These are phyloP conservation scores for Cylas formicarius DNA, from an alignment of 1,140 invertebrate genomes.

Conservation along the genomic window DNA sequence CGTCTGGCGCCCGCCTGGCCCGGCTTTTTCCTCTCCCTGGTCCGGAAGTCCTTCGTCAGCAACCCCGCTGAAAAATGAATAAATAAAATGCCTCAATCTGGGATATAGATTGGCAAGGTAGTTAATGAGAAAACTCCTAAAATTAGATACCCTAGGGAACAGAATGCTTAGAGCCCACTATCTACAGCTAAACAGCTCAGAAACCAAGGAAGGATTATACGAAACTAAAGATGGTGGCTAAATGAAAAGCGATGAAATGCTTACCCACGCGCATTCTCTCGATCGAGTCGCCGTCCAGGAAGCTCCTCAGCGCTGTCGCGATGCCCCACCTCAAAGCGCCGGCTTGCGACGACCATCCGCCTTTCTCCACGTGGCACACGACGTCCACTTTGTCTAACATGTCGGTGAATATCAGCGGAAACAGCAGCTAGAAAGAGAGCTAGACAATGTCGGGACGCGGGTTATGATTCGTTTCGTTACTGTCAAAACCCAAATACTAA, in stretches of 20 bases:
- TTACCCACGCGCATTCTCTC: slow-evolving; percentile 83
- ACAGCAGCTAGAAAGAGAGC: slow-evolving; percentile 59
- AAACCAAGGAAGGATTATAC: no score
- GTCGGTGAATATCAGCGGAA: slow-evolving; percentile 75
- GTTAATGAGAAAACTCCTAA: no score
- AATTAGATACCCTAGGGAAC: no score
- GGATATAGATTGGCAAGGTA: no score
- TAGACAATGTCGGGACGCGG: no score
- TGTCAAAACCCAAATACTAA: no score
- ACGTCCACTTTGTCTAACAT: slow-evolving; percentile 77
- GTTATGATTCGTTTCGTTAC: no score
- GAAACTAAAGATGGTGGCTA: slow-evolving; percentile 4
- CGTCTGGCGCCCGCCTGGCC: slow-evolving; percentile 86
- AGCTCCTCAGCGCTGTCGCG: slow-evolving; percentile 68
- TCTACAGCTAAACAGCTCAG: no score
- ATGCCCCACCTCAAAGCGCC: slow-evolving; percentile 83
- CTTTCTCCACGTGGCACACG: slow-evolving; percentile 62
- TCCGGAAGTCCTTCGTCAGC: slow-evolving; percentile 72
- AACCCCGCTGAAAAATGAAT: slow-evolving; percentile 66
- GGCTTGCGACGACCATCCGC: slow-evolving; percentile 68
- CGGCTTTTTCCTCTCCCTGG: slow-evolving; percentile 85
- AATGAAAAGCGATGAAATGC: slow-evolving; percentile 12
- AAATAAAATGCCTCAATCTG: no score
- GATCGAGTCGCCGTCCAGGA: slow-evolving; percentile 66
- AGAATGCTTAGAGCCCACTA: no score